phyloP scores from a whole-genome alignment of 2,888 invertebrate genomes.

The Seladonia tumulorum region DNA sequence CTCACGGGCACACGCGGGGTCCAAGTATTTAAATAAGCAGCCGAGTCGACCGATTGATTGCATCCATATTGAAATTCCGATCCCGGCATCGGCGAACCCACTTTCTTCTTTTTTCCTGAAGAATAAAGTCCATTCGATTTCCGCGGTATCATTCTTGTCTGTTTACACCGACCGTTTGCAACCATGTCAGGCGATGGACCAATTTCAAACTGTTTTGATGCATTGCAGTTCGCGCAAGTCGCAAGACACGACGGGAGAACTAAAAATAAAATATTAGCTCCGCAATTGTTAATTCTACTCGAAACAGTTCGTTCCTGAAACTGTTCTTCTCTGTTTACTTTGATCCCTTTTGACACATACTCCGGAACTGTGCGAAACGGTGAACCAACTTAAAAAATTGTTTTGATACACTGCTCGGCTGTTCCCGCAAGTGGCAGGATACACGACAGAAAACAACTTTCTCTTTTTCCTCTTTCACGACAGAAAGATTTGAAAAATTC shows the following conservation, averaged over 20 bases:
- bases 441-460: not conserved
- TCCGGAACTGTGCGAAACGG: not conserved
- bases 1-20: slow-evolving; percentile 37
- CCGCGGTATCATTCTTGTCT: not conserved
- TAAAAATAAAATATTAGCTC: not conserved
- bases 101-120: not conserved
- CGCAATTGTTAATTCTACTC: not conserved
- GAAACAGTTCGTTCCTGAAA: not conserved
- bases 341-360: not conserved
- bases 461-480: not conserved
- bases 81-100: not conserved
- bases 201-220: not conserved
- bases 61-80: slow-evolving; percentile 71
- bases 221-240: too few relatives aligned
- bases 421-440: not conserved
- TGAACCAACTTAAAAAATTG: not conserved
- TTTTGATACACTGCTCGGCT: not conserved
- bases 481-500: not conserved
- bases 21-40: slow-evolving; percentile 70
- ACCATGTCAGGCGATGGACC: not conserved
- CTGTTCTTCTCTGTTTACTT: not conserved
- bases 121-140: not conserved
- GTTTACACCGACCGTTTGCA: not conserved
- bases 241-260: not conserved
- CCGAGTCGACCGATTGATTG: slow-evolving; percentile 64